Evolutionary conservation across 2,797 vertebrate species (phyloP), one percentile per base, ranked within the genome.

Genomic region (Gymnoscopelus braueri): DNA sequence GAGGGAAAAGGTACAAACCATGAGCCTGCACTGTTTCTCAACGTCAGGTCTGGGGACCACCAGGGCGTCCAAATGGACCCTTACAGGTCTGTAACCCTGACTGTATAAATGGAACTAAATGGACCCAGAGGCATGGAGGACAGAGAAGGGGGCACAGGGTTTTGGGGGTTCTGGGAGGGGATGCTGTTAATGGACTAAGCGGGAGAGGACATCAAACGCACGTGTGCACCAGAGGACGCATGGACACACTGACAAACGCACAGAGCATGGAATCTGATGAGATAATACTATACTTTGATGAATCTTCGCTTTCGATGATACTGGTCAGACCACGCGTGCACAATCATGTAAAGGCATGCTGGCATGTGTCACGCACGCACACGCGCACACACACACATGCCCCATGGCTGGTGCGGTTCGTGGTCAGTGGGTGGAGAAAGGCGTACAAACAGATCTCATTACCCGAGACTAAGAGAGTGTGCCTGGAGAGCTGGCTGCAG

Each of bases 391-490:
- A 24, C 26, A 67, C 29, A 65, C 50, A 19, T 67, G 14, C 13
- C 23, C 10, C 47, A 50, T 15, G 64, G 64, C 66, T 65, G 72
- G 64, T 73, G 80, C 72, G 73, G 54, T 15, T 64, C 66, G 60
- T 63, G 63, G 65, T 77, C 59, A 70, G 63, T 7, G 57, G 81
- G 65, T 67, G 74, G 69, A 64, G 59, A 86, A 79, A 63, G 63
- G n/a, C 13, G 50, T 67, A 84, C 72, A 72, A 79, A 78, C 78
- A 67, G 68, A 77, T 80, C 67, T 87, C 77, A 85, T 89, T 89
- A 87, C 47, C 60, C 24, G 71, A 78, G 62, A 83, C 70, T 54
- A 78, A 74, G 70, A 74, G 70, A 69, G 51, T 70, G 58, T 71
- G 79, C 65, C 78, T 63, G 71, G 52, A 77, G 68, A 75, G 69